A percentile compares a stretch with the other conserved stretches of the same genome.
These are phyloP conservation scores for Pterocles orientalis DNA, from an alignment of 2,113 vertebrate species.

Conservation along the genomic window DNA sequence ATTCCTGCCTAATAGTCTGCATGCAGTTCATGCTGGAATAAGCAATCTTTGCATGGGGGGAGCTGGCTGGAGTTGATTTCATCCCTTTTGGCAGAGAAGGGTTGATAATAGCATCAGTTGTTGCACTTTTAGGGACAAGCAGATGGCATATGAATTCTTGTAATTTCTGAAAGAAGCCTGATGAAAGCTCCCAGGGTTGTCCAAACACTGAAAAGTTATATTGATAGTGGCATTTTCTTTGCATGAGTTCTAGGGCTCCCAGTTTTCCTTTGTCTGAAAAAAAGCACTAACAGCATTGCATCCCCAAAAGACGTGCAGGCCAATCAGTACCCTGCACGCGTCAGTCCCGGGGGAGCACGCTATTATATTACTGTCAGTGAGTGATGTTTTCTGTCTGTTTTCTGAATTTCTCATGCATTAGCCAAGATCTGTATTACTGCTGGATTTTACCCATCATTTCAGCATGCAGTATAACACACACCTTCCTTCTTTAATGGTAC, in stretches of 20 bases:
- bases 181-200: constrained; percentile 58
- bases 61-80: constrained; percentile 59
- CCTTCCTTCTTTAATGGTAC: neutral
- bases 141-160: constrained; percentile 66
- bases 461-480: neutral
- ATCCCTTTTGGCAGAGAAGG: constrained; percentile 53
- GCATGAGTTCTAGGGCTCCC: constrained; percentile 46
- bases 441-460: neutral
- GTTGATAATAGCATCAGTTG: constrained; percentile 60
- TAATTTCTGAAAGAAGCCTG: constrained; percentile 56
- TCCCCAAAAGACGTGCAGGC: constrained; percentile 18
- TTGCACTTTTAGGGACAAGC: constrained; percentile 68
- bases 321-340: neutral
- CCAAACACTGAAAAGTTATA: constrained; percentile 42
- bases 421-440: neutral
- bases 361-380: constrained; percentile 38
- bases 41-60: constrained; percentile 61
- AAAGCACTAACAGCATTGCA: neutral
- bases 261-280: constrained; percentile 48
- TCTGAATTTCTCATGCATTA: constrained; percentile 15
- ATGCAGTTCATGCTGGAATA: constrained; percentile 62
- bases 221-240: constrained; percentile 62
- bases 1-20: constrained; percentile 53
- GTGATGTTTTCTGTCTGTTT: constrained; percentile 23
- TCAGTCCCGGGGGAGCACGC: neutral